Evolutionary conservation across 1,140 invertebrate genomes (phyloP).

Genomic region (Eumaeus atala): DNA sequence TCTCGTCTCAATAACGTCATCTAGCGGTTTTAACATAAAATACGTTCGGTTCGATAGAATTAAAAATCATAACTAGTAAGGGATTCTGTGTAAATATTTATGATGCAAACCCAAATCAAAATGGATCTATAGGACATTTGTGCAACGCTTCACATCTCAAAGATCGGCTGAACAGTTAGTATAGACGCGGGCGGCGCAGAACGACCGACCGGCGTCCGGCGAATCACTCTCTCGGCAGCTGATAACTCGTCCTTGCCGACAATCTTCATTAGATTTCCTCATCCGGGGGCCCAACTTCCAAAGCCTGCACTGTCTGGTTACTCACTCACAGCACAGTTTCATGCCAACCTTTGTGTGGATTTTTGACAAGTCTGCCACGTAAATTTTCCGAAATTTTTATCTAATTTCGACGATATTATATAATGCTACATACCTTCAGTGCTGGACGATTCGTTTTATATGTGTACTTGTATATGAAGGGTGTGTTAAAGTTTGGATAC

Average conservation of each 20-base stretch:
- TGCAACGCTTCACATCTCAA: too few species aligned
- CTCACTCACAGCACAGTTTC: slow-evolving; percentile 19
- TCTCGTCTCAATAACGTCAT: too few species aligned
- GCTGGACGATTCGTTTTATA: neutral
- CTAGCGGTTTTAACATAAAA: too few species aligned
- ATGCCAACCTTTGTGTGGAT: slow-evolving; percentile 17
- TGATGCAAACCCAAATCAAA: too few species aligned
- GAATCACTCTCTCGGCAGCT: neutral
- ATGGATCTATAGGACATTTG: too few species aligned
- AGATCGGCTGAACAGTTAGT: neutral
- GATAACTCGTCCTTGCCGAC: neutral
- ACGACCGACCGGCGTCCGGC: slow-evolving; percentile 17
- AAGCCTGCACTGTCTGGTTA: slow-evolving; percentile 20
- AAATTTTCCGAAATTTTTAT: slow-evolving; percentile 20
- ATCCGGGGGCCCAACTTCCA: slow-evolving; percentile 8
- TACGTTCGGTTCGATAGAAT: too few species aligned
- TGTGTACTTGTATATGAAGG: neutral
- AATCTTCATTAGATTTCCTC: slow-evolving; percentile 7
- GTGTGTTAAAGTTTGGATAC: neutral
- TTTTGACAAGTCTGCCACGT: slow-evolving; percentile 21
- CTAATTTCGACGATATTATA: slow-evolving; percentile 8
- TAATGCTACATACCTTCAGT: slow-evolving; percentile 16
- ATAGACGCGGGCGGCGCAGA: neutral
- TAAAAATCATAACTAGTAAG: too few species aligned
- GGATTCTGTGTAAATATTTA: too few species aligned